Percentiles rank a stretch among this genome's conserved stretches.
Conservation (phyloP, 2,888 invertebrate species). For the Platycheirus rosarum region DNA sequence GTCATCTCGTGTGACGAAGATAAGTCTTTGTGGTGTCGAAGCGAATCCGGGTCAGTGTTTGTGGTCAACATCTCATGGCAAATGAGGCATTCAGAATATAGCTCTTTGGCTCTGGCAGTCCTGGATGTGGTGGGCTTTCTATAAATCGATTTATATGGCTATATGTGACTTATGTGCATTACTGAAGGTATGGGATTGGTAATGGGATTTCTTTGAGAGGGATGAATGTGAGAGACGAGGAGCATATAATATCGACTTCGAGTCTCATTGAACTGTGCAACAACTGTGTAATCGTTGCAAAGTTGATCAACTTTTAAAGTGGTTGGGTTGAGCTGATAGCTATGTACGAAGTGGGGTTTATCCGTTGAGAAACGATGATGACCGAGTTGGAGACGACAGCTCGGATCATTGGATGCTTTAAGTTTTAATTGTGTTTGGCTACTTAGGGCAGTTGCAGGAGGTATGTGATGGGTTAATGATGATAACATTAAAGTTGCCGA, state of each 20-base stretch:
- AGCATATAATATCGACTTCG: neutral
- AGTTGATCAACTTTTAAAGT: conserved; percentile 73
- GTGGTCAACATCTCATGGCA: conserved; percentile 65
- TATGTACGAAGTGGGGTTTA: neutral
- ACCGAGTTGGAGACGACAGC: conserved; percentile 63
- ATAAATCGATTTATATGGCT: conserved; percentile 63
- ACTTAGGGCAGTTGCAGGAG: conserved; percentile 22
- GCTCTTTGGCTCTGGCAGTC: neutral
- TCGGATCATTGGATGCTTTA: conserved; percentile 59
- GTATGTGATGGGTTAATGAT: conserved; percentile 50
- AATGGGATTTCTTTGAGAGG: conserved; percentile 58
- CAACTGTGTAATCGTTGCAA: conserved; percentile 66
- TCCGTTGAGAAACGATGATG: conserved; percentile 44
- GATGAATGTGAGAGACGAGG: conserved; percentile 10
- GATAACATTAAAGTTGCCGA: conserved; percentile 38
- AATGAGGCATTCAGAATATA: conserved; percentile 54
- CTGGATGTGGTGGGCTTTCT: conserved; percentile 22
- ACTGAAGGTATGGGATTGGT: conserved; percentile 14
- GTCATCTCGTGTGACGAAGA: conserved; percentile 69
- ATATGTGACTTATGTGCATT: conserved; percentile 22
- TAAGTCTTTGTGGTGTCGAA: conserved; percentile 65
- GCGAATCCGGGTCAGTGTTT: conserved; percentile 72
- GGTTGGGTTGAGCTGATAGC: conserved; percentile 13
- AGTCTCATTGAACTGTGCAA: conserved; percentile 49
- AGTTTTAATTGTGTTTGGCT: conserved; percentile 71